Base-by-base conservation (phyloP, 2,888 invertebrate genomes). In the Cartodere bifasciata region DNA sequence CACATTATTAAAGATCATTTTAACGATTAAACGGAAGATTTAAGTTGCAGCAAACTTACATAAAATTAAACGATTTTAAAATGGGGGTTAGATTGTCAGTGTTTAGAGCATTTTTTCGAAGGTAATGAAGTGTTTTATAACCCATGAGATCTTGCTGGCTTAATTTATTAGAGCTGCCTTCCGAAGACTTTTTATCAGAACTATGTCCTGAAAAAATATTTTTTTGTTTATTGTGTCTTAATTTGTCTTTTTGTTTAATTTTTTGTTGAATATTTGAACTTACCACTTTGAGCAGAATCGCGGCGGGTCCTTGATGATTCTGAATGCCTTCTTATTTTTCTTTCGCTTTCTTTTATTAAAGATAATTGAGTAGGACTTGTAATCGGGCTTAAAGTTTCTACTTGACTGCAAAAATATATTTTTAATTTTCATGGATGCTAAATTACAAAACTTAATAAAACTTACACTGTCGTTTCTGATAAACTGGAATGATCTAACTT, bases 351-450 rank as follows among this genome's bases (percentile, higher is more conserved):
- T 39, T 51, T 55, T 26, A 59, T 41, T 12, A 57, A 55, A 36
- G 52, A 54, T 43, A 79, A 55, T 62, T 81, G 79, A 35, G 80
- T 80, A 40, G 84, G 78, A 57, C 87, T 88, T 12, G 87, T 84
- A 52, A 90, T 86, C 2, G 90, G 88, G 60, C 87, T 90, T 14
- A 91, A 67, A 27, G 82, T 81, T 48, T 78, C 72, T 42, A 78
- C 71, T 55, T 78, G 69, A 42, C 83, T 82, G 41, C 80, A 78
- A 51, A 24, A 59, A 60, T 38, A 33, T 36, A 37, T 30, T n/a
- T n/a, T n/a, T n/a, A n/a, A n/a, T n/a, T n/a, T n/a, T n/a, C n/a
- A n/a, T n/a, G n/a, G n/a, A n/a, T n/a, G n/a, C n/a, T n/a, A n/a
- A n/a, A n/a, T n/a, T n/a, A n/a, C n/a, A n/a, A n/a, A n/a, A n/a